Evolutionary conservation across 2,888 invertebrate genomes (phyloP), one percentile per base, ranked within the genome.

Genomic region (Ditula angustiorana): DNA sequence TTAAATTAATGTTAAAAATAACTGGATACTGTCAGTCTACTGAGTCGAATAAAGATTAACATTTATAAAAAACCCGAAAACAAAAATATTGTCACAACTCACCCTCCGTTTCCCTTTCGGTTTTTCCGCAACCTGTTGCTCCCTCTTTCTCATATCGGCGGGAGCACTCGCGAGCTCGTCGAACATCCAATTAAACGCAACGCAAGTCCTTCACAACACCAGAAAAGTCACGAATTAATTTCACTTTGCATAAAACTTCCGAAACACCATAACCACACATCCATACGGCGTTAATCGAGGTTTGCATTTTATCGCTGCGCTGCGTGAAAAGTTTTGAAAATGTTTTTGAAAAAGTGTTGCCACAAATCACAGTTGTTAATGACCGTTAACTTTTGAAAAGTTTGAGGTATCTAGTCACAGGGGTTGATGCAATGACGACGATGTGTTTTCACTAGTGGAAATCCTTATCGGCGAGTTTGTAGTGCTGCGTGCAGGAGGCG

Each of bases 41-140:
- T n/a, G n/a, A n/a, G n/a, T n/a, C n/a, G n/a, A n/a, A n/a, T n/a
- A n/a, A n/a, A n/a, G n/a, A n/a, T n/a, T n/a, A n/a, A n/a, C n/a
- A n/a, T n/a, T n/a, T n/a, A n/a, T n/a, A n/a, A n/a, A n/a, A n/a
- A n/a, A n/a, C n/a, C n/a, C n/a, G n/a, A n/a, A n/a, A n/a, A n/a
- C n/a, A n/a, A n/a, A n/a, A n/a, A 10, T 0, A 19, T 26, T 63
- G 44, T 64, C 63, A 53, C 68, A 37, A 83, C 90, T 90, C 71
- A 91, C 91, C 88, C 85, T 86, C 53, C 80, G 80, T 76, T 89
- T 90, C 72, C 82, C 87, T 70, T 80, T 88, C 66, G 83, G 75
- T 63, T 84, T 88, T 81, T 90, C 89, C 78, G 83, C 73, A 28
- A 81, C 68, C 57, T 80, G 81, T 13, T 82, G 82, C 70, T 80